These are phyloP conservation scores for Phoenicopterus ruber DNA, from an alignment of 2,113 vertebrate genomes.

Conservation along the genomic window DNA sequence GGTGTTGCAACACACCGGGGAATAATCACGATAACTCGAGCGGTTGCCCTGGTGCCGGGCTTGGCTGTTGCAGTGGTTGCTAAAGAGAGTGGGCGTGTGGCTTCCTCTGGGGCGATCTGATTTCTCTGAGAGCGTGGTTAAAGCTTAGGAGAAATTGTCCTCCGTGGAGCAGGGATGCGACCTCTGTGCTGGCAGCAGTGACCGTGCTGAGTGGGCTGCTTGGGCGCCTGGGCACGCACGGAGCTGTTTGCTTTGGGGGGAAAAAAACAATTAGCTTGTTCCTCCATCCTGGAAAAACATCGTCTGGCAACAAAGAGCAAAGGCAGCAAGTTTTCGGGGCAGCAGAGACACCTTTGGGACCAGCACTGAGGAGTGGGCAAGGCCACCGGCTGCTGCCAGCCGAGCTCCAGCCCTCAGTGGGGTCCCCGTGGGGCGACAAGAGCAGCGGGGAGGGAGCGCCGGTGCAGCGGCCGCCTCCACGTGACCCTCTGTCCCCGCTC, in stretches of 20 bases:
- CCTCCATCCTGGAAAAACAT: not conserved
- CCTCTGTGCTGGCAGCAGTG: not conserved
- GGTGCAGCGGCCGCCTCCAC: conserved; percentile 20
- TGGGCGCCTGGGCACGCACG: not conserved
- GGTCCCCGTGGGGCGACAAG: not conserved
- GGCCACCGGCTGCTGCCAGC: not conserved
- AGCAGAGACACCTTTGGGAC: not conserved
- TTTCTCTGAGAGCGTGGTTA: conserved; percentile 39
- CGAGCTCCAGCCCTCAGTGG: not conserved
- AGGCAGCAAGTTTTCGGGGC: not conserved
- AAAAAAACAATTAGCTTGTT: not conserved
- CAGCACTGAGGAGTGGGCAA: not conserved
- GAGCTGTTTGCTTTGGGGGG: not conserved
- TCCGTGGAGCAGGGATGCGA: not conserved
- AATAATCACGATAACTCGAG: conserved; percentile 46
- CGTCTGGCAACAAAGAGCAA: not conserved
- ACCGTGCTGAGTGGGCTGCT: not conserved
- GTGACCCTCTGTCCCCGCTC: conserved; percentile 57
- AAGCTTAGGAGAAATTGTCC: not conserved
- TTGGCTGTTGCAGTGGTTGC: conserved; percentile 60
- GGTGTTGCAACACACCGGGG: conserved; percentile 17
- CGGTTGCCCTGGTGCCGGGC: conserved; percentile 58
- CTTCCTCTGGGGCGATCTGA: conserved; percentile 60
- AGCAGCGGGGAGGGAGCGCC: conserved; percentile 11
- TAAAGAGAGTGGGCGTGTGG: conserved; percentile 50